phyloP scores from a whole-genome alignment of 2,113 vertebrate genomes.

The Copsychus sechellarum region DNA sequence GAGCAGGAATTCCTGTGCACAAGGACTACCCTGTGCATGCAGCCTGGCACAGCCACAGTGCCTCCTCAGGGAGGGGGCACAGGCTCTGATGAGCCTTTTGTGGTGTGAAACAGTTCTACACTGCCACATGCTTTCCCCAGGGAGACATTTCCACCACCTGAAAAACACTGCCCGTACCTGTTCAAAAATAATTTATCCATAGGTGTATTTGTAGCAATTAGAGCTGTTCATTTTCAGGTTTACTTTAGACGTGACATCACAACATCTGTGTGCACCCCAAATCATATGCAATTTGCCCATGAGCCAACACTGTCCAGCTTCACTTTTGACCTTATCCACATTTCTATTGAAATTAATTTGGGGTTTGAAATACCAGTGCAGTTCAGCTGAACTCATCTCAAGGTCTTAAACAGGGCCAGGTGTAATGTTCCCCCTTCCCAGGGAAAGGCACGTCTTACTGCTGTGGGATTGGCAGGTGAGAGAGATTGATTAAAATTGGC shows the following conservation, averaged over 20 bases:
- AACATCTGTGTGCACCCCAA: background rate
- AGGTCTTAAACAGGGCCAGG: background rate
- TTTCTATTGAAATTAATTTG: background rate
- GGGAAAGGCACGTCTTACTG: background rate
- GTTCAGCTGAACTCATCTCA: background rate
- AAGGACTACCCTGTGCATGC: fast-evolving
- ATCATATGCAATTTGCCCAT: fast-evolving
- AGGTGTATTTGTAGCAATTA: background rate
- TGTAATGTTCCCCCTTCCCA: background rate
- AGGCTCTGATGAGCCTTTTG: background rate
- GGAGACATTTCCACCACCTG: background rate
- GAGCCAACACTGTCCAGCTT: background rate
- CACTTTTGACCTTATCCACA: background rate
- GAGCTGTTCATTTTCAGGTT: background rate
- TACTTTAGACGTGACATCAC: background rate
- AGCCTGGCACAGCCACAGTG: background rate
- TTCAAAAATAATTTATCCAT: background rate
- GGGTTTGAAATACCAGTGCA: background rate
- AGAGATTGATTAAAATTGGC: constrained; percentile 39
- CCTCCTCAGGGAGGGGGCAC: background rate
- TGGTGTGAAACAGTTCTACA: background rate
- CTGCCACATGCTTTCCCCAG: fast-evolving
- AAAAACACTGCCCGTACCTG: background rate
- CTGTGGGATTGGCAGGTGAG: background rate
- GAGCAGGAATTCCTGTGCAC: background rate